Base-by-base conservation (phyloP, 2,113 vertebrate genomes). In the Austrofundulus limnaeus region DNA sequence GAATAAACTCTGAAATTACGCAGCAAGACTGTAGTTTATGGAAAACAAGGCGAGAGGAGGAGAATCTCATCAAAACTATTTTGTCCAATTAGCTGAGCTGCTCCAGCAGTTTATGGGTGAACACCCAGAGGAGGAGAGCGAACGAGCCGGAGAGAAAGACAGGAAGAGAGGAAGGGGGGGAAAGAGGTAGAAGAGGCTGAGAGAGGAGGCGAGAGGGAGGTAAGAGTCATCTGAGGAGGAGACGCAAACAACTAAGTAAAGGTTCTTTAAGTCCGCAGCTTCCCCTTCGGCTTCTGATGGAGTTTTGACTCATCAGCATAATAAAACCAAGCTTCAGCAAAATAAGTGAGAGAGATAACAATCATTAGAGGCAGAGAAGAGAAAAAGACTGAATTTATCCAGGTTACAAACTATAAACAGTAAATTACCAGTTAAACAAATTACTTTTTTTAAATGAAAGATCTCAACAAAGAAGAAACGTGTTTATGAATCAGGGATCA, bases 221-320 rank as follows among this genome's bases (percentile, higher is more conserved):
- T 20, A 37, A 46, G 38, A 77, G 61, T 51, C 54, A 64, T 71
- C 31, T 48, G 69, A 82, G 69, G 45, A 72, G 61, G 81, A 47
- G 58, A 42, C 52, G 51, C 41, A 55, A 71, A 48, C 63, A 39
- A 17, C 46, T 23, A 24, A 50, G 24, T 49, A 23, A 67, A 65
- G 54, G 54, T 21, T 70, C 62, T 52, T 49, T 56, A 42, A 65
- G 64, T 48, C 57, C 60, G 65, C 58, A 60, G 57, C 66, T 45
- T 66, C 70, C 66, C 56, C 45, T n/a, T n/a, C 23, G 24, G 8
- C 71, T 69, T 45, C 63, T 43, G 48, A 50, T 78, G 31, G 59
- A 49, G 81, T 82, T 80, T 78, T 49, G 55, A 70, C 38, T 85
- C 65, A 78, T 88, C 80, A 79, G 77, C 76, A 62, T 75, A 66